Evolutionary conservation across 2,797 vertebrate genomes (phyloP), one percentile per base, ranked within the genome.

Genomic region (Spizella passerina): DNA sequence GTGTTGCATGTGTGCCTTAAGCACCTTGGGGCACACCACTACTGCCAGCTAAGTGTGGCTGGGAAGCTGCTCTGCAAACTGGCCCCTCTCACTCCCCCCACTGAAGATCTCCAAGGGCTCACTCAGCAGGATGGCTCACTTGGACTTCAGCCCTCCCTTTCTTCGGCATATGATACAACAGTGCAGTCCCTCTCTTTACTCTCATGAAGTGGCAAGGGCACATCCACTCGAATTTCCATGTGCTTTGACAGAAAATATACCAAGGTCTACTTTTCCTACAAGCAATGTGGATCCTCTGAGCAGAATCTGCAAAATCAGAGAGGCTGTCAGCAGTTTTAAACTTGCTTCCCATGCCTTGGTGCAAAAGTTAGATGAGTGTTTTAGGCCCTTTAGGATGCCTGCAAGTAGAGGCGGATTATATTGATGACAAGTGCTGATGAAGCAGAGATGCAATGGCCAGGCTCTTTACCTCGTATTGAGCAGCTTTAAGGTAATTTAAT

Each of bases 191-290:
- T 19, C 11, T 44, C 85, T 23, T 66, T 32, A 36, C 30, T 57
- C 32, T 26, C 7, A 1, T 26, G 10, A 6, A 1, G 4, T 65
- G 29, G 41, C 29, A 46, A 86, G n/a, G 68, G 8, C 15, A 21
- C 2, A 1, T n/a, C 19, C 50, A 4, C 36, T 36, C 23, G 3
- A 23, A 14, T 70, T 72, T 34, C 64, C 22, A 26, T 0, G 0
- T 24, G 24, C 21, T 81, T 81, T 27, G 19, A 20, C 1, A 5
- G 30, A 21, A 55, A 61, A 43, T 56, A 66, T 17, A 34, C 47
- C 16, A 19, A 30, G 6, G 18, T 75, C 41, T 56, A 7, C 30
- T 72, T 68, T 64, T 76, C 15, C 46, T 65, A 7, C 44, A 32
- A 15, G 30, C 4, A 24, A 2, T 6, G 32, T 10, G 26, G 21